phyloP scores from a whole-genome alignment of 2,797 vertebrate species.

The Peromyscus attwateri region DNA sequence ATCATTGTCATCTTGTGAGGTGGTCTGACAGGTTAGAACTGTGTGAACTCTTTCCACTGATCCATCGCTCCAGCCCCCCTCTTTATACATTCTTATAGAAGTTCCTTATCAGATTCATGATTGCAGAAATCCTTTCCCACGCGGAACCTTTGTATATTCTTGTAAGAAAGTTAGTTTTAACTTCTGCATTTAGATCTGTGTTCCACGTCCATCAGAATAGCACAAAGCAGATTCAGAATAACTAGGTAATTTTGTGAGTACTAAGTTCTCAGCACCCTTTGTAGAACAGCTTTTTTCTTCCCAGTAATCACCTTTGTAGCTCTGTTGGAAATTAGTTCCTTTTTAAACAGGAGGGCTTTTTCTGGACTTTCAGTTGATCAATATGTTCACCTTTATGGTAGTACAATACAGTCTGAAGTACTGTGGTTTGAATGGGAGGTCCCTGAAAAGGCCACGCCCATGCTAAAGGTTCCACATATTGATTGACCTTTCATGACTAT shows the following conservation, averaged over 20 bases:
- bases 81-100: too few species aligned
- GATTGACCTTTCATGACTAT: not conserved
- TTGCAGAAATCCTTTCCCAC: too few species aligned
- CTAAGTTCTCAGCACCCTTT: not conserved
- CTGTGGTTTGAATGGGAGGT: not conserved
- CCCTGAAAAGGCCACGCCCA: not conserved
- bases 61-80: too few species aligned
- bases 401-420: not conserved
- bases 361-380: not conserved
- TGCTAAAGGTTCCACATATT: not conserved
- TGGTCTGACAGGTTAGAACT: not conserved
- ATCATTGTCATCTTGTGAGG: not conserved
- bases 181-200: not conserved
- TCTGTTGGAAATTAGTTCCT: not conserved
- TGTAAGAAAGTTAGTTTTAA: not conserved
- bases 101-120: too few species aligned
- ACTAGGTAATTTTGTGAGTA: not conserved
- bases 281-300: not conserved
- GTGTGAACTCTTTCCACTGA: not conserved
- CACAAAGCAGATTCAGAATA: not conserved
- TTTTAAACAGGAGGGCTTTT: not conserved
- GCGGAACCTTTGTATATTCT: not conserved
- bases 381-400: not conserved
- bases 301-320: not conserved
- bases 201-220: not conserved